Evolutionary conservation across 2,888 invertebrate species (phyloP).

Genomic region (Phrixothrix hirtus): DNA sequence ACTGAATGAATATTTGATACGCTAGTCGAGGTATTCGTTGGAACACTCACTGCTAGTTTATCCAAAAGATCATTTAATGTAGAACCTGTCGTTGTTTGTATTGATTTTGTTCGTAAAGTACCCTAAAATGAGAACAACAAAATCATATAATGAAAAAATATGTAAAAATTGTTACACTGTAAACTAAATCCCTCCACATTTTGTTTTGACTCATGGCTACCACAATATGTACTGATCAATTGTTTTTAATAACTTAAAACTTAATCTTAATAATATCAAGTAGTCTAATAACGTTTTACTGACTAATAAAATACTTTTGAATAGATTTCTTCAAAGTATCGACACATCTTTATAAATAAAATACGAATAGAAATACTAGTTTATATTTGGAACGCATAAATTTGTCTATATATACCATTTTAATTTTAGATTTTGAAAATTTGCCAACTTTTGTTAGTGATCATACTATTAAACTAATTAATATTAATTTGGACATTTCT

Average conservation of each 20-base stretch:
- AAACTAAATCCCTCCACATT: constrained; percentile 31
- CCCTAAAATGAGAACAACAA: too few species aligned
- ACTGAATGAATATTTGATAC: constrained; percentile 44
- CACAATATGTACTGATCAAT: too few species aligned
- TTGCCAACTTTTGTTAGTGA: background rate
- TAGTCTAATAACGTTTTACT: too few species aligned
- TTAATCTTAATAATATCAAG: too few species aligned
- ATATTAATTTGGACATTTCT: background rate
- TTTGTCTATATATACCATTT: constrained; percentile 10
- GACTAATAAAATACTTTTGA: constrained; percentile 14
- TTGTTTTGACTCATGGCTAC: too few species aligned
- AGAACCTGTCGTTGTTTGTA: constrained; percentile 37
- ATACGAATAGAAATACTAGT: constrained; percentile 15
- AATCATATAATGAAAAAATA: constrained; percentile 6
- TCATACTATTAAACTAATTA: too few species aligned
- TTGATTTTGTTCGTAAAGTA: constrained; percentile 41
- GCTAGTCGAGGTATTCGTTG: constrained; percentile 37
- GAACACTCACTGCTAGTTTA: constrained; percentile 37
- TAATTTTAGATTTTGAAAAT: background rate
- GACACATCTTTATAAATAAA: constrained; percentile 14
- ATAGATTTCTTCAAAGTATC: background rate
- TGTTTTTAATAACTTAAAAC: too few species aligned
- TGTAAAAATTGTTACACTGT: constrained; percentile 26
- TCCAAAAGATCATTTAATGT: constrained; percentile 42
- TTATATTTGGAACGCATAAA: constrained; percentile 27